Evolutionary conservation across 2,113 vertebrate genomes (phyloP).

Genomic region (Triplophysa siluroides): DNA sequence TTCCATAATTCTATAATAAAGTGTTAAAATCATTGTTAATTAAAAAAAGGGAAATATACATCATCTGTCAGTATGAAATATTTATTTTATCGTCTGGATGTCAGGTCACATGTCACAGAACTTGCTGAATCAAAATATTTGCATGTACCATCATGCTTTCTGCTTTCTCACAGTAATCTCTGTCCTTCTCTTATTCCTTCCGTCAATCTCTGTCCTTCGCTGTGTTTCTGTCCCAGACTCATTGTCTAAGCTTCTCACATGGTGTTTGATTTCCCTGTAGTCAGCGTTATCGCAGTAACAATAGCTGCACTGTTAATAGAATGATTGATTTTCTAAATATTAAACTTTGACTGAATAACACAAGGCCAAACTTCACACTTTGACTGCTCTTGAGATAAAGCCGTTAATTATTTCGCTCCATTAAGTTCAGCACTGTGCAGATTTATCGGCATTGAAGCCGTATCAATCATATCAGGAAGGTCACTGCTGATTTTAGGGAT

Average conservation of each 20-base stretch:
- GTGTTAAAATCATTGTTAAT: too few species aligned
- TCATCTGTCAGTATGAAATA: too few species aligned
- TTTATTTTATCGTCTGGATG: too few species aligned
- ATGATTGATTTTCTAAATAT: constrained; percentile 59
- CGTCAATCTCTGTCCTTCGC: background rate
- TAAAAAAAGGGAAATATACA: too few species aligned
- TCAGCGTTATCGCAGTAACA: constrained; percentile 48
- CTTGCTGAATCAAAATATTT: too few species aligned
- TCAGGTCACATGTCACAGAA: too few species aligned
- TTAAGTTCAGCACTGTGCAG: constrained; percentile 46
- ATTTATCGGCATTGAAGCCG: constrained; percentile 33
- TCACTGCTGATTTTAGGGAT: constrained; percentile 6
- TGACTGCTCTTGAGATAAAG: constrained; percentile 44
- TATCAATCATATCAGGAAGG: constrained; percentile 33
- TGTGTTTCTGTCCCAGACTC: constrained; percentile 28
- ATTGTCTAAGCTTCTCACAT: background rate
- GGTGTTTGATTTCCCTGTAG: constrained; percentile 54
- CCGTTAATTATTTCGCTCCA: constrained; percentile 49
- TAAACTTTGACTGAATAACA: constrained; percentile 56
- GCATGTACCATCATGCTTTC: background rate
- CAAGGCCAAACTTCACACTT: constrained; percentile 21
- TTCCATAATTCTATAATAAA: too few species aligned
- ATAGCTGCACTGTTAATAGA: constrained; percentile 49
- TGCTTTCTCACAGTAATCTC: background rate
- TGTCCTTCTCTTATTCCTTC: constrained; percentile 3